Percentiles rank a stretch among this genome's conserved stretches.
These are phyloP conservation scores for Hedya salicella DNA, from an alignment of 2,888 invertebrate species.

Conservation along the genomic window DNA sequence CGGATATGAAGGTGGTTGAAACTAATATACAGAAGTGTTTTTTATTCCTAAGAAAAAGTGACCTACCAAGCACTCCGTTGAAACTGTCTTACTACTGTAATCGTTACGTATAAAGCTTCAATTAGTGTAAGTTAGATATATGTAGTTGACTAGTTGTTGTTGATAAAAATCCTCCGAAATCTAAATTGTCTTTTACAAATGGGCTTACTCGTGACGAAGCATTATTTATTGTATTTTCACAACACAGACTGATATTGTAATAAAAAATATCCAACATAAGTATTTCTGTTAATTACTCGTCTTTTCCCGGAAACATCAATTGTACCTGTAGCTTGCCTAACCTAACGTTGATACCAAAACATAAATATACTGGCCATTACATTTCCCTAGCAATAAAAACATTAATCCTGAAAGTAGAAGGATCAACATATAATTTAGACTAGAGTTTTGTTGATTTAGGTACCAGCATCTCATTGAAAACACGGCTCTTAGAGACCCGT, in stretches of 20 bases:
- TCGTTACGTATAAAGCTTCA: not conserved
- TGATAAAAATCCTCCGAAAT: conserved; percentile 2
- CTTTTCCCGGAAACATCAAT: conserved; percentile 21
- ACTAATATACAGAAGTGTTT: too few relatives aligned
- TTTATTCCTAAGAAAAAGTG: too few relatives aligned
- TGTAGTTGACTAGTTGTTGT: not conserved
- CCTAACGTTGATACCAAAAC: not conserved
- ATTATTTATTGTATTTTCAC: conserved; percentile 59
- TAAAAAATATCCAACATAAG: conserved; percentile 50
- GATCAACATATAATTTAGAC: too few relatives aligned
- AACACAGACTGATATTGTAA: conserved; percentile 65
- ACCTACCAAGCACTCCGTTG: too few relatives aligned
- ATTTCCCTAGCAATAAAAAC: too few relatives aligned
- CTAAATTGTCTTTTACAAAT: not conserved
- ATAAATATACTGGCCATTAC: too few relatives aligned
- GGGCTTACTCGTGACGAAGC: conserved; percentile 6
- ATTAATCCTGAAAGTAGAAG: too few relatives aligned
- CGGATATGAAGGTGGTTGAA: too few relatives aligned
- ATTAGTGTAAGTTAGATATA: not conserved
- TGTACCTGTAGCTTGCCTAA: not conserved
- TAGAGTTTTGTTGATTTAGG: too few relatives aligned
- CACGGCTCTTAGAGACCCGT: not conserved
- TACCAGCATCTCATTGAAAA: too few relatives aligned
- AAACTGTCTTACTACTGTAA: not conserved
- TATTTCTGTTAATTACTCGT: not conserved